These are phyloP conservation scores for Bufo bufo DNA, from an alignment of 2,113 vertebrate species.

Conservation along the genomic window DNA sequence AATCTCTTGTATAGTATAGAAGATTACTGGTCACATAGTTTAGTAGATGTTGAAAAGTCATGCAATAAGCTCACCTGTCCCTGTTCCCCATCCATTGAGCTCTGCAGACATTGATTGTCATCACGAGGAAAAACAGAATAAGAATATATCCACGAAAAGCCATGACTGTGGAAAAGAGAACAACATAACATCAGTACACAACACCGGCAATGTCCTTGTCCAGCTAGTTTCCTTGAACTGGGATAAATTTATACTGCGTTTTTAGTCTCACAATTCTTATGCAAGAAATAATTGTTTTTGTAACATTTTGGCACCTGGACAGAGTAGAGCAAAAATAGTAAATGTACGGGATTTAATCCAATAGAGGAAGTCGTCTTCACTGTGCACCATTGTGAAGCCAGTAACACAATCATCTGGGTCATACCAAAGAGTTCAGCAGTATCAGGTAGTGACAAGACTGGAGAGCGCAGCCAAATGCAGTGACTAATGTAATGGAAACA, in stretches of 20 bases:
- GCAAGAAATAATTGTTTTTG: not conserved
- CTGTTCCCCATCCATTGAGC: constrained; percentile 19
- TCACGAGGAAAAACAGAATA: constrained; percentile 8
- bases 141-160: constrained; percentile 5
- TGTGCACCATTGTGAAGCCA: not conserved
- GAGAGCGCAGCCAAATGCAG: not conserved
- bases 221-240: not conserved
- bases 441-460: constrained; percentile 1
- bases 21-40: not conserved
- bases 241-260: not conserved
- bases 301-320: not conserved
- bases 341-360: not conserved
- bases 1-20: not conserved
- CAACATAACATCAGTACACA: not conserved
- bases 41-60: not conserved
- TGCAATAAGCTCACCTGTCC: constrained; percentile 21
- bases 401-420: not conserved
- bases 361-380: constrained; percentile 5
- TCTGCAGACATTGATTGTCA: constrained; percentile 9
- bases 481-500: not conserved
- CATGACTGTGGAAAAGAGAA: constrained; percentile 29
- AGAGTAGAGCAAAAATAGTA: not conserved
- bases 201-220: not conserved
- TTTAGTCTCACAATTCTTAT: not conserved
- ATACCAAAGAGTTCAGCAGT: not conserved